phyloP scores from a whole-genome alignment of 1,140 invertebrate species.

The Eupristina koningsbergeri region DNA sequence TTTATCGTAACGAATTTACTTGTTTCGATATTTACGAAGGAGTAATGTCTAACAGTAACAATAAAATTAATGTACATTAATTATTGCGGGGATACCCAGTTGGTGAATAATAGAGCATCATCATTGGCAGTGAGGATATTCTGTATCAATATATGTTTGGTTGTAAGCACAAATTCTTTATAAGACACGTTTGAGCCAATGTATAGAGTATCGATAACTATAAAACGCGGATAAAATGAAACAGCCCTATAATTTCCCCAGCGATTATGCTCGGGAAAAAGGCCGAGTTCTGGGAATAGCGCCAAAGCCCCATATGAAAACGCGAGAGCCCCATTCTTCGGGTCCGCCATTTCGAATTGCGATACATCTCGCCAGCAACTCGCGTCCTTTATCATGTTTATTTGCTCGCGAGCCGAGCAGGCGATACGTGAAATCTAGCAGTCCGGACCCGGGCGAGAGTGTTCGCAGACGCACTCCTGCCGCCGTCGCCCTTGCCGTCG shows the following conservation, averaged over 20 bases:
- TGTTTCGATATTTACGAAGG: no score
- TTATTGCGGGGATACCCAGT: background rate
- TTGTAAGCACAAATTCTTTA: background rate
- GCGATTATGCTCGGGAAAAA: background rate
- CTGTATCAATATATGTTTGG: background rate
- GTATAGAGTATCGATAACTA: background rate
- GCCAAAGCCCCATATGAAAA: background rate
- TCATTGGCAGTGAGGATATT: background rate
- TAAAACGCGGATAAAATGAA: slow-evolving; percentile 20
- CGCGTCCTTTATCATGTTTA: slow-evolving; percentile 42
- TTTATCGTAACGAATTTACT: background rate
- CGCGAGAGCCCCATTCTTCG: background rate
- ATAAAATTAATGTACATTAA: background rate
- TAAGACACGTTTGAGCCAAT: background rate
- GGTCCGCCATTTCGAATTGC: background rate
- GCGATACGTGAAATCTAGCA: slow-evolving; percentile 43
- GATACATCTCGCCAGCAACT: slow-evolving; percentile 1
- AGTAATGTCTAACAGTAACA: background rate
- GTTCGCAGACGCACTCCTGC: background rate
- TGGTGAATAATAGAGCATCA: background rate
- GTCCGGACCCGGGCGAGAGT: slow-evolving; percentile 21
- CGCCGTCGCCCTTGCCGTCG: background rate
- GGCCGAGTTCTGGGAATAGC: background rate
- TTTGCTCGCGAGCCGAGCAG: slow-evolving; percentile 45
- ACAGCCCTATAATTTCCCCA: background rate